These are phyloP conservation scores for Lordiphosa clarofinis DNA, from an alignment of 1,140 invertebrate species.

Conservation along the genomic window DNA sequence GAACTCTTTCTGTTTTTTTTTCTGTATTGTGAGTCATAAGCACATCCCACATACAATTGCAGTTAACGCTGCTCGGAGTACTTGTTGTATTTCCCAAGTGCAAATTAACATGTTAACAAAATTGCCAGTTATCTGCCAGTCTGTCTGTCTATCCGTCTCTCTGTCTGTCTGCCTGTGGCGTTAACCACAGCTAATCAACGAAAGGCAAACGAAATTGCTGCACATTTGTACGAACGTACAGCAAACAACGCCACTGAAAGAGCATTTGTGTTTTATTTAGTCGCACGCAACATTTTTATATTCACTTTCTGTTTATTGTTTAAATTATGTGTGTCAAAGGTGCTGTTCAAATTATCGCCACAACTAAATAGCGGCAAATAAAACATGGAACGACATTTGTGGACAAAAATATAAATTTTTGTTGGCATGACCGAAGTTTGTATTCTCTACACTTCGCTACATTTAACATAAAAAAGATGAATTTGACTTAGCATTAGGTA, in stretches of 20 bases:
- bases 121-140: constrained; percentile 42
- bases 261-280: constrained; percentile 3
- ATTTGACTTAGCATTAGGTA: too few relatives aligned
- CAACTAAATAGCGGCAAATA: constrained; percentile 9
- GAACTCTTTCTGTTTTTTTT: constrained; percentile 3
- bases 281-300: constrained; percentile 45
- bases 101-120: constrained; percentile 74
- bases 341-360: constrained; percentile 27
- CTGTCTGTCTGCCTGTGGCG: constrained; percentile 18
- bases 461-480: too few relatives aligned
- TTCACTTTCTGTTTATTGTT: constrained; percentile 48
- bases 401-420: too few relatives aligned
- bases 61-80: constrained; percentile 26
- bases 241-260: constrained; percentile 1
- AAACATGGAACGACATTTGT: not conserved
- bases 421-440: too few relatives aligned
- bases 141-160: not conserved
- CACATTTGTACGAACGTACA: constrained; percentile 6
- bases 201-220: constrained; percentile 12
- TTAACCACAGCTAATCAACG: constrained; percentile 35
- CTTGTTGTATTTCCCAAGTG: constrained; percentile 48
- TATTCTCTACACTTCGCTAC: too few relatives aligned
- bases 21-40: constrained; percentile 44
- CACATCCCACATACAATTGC: constrained; percentile 38
- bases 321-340: constrained; percentile 52